Base-by-base conservation (phyloP, 2,113 vertebrate genomes). In the Lucifuga dentata region DNA sequence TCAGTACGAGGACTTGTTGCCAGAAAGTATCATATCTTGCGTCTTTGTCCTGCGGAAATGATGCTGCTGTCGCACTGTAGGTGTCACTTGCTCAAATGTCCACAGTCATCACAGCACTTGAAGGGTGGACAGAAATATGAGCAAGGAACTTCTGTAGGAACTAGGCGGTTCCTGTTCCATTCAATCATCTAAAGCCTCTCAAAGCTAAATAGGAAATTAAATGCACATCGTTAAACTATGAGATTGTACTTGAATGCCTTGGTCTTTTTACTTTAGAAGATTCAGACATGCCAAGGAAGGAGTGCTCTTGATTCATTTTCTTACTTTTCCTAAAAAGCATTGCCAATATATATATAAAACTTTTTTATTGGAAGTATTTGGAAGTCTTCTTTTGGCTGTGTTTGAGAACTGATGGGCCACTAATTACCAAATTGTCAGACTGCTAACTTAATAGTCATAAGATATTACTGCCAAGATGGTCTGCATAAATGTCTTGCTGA, bases 361-460 rank as follows among this genome's bases (percentile, higher is more conserved):
- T 60, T 51, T 3, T 43, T 79, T 45, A 38, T 49, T 76, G 26
- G 26, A 68, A 53, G 19, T 36, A 11, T 67, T 62, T 43, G 15
- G 20, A 80, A 68, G 61, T 45, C 33, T 36, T 35, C n/a, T 49
- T 65, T 56, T 67, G 77, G 73, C 68, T 33, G 23, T 39, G 41
- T 50, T 66, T 67, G 33, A 48, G 32, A 67, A 40, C 15, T 66
- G 65, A 75, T 70, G 45, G 16, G 17, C 53, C 38, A 70, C 78
- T 78, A 67, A 55, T 58, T 43, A 40, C 41, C 52, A 69, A 80
- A 70, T 62, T 71, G 77, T 63, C 76, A 78, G 46, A 46, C 20
- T 45, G 44, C 55, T n/a, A n/a, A n/a, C n/a, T n/a, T n/a, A n/a
- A 58, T 75, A 29, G 61, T 41, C 38, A 23, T 58, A 44, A 57